A percentile compares a stretch with the other conserved stretches of the same genome.
Evolutionary conservation across 2,113 vertebrate species (phyloP).

Genomic region (Trogon surrucura): DNA sequence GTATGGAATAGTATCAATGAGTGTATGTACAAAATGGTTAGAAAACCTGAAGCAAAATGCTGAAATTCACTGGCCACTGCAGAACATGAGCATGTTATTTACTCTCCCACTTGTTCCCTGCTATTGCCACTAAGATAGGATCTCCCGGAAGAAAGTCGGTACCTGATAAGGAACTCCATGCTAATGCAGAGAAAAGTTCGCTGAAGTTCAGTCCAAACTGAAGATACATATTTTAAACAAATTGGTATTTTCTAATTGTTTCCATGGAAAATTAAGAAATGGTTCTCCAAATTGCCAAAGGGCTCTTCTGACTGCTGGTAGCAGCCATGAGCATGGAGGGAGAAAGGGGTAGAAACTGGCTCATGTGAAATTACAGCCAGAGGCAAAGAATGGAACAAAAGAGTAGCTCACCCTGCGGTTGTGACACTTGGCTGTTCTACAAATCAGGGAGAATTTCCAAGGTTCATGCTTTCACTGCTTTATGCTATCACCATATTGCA

Average conservation of each 20-base stretch:
- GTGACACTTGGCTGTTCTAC: neutral
- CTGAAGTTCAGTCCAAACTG: neutral
- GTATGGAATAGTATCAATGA: neutral
- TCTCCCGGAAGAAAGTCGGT: neutral
- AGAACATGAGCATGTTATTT: neutral
- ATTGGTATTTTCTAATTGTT: neutral
- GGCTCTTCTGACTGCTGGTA: neutral
- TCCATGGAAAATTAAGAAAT: neutral
- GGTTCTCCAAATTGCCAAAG: neutral
- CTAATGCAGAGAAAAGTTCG: neutral
- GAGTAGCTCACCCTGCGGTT: neutral
- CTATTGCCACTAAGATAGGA: neutral
- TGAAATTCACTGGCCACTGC: neutral
- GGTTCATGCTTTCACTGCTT: neutral
- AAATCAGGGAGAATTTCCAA: neutral
- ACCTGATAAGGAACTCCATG: neutral
- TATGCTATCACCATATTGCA: neutral
- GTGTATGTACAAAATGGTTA: neutral
- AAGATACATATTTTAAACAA: neutral
- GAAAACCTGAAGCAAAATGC: neutral
- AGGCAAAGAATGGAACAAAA: neutral
- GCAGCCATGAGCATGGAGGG: neutral
- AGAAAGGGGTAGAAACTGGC: neutral
- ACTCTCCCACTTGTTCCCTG: neutral
- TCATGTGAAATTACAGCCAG: neutral